Conservation (phyloP, 2,888 invertebrate genomes). For the Patella depressa region DNA sequence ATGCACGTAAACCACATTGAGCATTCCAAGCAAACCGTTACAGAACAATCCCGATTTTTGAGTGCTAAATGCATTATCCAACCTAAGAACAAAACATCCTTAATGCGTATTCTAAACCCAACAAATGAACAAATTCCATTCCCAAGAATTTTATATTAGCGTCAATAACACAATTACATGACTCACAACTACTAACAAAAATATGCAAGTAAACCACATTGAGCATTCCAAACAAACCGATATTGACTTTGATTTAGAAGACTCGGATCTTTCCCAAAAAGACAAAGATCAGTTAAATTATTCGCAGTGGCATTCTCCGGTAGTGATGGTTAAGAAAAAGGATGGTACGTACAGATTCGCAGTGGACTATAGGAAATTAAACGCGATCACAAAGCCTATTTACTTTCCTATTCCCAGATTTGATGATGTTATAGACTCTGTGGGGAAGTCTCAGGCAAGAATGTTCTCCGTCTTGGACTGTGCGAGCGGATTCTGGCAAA, state of each 20-base stretch:
- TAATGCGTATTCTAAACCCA: slow-evolving; percentile 29
- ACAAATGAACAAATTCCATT: slow-evolving; percentile 24
- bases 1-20: slow-evolving; percentile 7
- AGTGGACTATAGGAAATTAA: slow-evolving; percentile 36
- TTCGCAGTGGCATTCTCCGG: no score
- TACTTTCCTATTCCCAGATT: slow-evolving; percentile 35
- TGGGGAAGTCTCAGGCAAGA: slow-evolving; percentile 28
- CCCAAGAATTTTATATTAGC: neutral
- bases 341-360: slow-evolving; percentile 29
- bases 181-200: slow-evolving; percentile 25
- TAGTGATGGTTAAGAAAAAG: no score
- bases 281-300: neutral
- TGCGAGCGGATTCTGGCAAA: slow-evolving; percentile 32
- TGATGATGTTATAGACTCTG: slow-evolving; percentile 34
- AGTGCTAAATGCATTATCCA: neutral
- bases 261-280: neutral
- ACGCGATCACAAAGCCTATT: slow-evolving; percentile 34
- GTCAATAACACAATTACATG: no score
- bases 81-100: neutral
- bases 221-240: neutral
- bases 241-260: no score
- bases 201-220: slow-evolving; percentile 12
- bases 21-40: neutral
- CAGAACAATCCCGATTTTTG: neutral
- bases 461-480: slow-evolving; percentile 36